Conservation (phyloP, 2,113 vertebrate genomes). For the Podarcis cretensis region DNA sequence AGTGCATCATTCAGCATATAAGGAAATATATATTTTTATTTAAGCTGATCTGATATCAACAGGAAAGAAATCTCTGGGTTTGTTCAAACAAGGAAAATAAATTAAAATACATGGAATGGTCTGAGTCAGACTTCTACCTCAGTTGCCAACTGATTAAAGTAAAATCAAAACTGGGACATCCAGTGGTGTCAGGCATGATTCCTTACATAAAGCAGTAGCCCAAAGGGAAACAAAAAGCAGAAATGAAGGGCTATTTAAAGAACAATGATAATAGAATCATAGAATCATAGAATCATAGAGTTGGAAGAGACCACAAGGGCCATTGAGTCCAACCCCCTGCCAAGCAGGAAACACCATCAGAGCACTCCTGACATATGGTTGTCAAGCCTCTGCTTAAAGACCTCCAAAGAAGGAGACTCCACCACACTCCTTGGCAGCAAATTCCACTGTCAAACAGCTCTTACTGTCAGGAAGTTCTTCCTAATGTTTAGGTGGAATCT, state of each 20-base stretch:
- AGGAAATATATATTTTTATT: neutral
- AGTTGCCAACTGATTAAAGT: neutral
- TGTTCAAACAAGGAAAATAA: neutral
- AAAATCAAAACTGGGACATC: neutral
- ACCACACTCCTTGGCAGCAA: no score
- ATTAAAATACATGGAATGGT: neutral
- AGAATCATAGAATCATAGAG: no score
- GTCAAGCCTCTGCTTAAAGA: no score
- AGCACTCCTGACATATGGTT: no score
- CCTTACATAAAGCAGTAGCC: neutral
- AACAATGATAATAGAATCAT: neutral
- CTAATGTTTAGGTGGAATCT: no score
- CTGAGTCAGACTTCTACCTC: neutral
- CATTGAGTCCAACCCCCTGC: no score
- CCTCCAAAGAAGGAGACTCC: no score
- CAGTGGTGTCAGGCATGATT: neutral
- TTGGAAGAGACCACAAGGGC: no score
- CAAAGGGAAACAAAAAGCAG: neutral
- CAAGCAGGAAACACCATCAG: no score
- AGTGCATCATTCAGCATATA: neutral
- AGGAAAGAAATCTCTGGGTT: neutral
- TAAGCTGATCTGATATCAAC: neutral
- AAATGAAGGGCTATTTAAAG: constrained; percentile 2
- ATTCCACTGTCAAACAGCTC: no score
- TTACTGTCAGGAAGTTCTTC: no score